Evolutionary conservation across 92 coral and sea anemone species (phyloP).

Genomic region (Epizoanthus rinbou): DNA sequence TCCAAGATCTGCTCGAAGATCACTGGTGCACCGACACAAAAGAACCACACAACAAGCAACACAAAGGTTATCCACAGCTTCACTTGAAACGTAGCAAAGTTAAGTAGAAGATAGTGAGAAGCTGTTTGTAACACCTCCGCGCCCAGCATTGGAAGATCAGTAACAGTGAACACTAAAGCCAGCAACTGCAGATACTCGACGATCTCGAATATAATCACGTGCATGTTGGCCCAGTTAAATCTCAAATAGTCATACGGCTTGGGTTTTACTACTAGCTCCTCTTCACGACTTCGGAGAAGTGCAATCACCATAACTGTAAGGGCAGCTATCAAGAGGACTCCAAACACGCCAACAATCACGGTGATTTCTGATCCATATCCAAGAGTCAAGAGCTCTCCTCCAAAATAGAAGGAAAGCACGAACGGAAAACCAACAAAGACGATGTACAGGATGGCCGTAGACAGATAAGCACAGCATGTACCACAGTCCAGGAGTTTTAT

Average conservation of each 20-base stretch:
- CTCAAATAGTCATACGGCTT: slow-evolving; percentile 89
- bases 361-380: slow-evolving; percentile 56
- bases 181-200: slow-evolving; percentile 90
- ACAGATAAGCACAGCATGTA: slow-evolving; percentile 57
- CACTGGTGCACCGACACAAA: slow-evolving; percentile 93
- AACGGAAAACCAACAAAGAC: slow-evolving; percentile 86
- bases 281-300: slow-evolving; percentile 61
- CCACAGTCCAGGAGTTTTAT: slow-evolving; percentile 66
- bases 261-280: slow-evolving; percentile 65
- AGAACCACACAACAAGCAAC: slow-evolving; percentile 84
- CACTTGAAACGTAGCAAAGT: slow-evolving; percentile 86
- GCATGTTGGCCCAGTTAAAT: slow-evolving; percentile 95
- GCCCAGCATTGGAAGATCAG: slow-evolving; percentile 88
- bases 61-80: slow-evolving; percentile 82
- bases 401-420: slow-evolving; percentile 70
- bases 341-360: slow-evolving; percentile 74
- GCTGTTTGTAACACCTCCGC: slow-evolving; percentile 59
- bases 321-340: slow-evolving; percentile 51
- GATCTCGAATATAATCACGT: slow-evolving; percentile 83
- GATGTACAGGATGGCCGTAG: slow-evolving; percentile 65
- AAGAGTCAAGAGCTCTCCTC: slow-evolving; percentile 54
- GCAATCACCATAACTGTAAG: slow-evolving; percentile 74
- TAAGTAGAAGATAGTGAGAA: slow-evolving; percentile 79
- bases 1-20: slow-evolving; percentile 88
- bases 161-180: slow-evolving; percentile 82